Evolutionary conservation across 2,113 vertebrate genomes (phyloP), one percentile per base, ranked within the genome.

Genomic region (Galemys pyrenaicus): DNA sequence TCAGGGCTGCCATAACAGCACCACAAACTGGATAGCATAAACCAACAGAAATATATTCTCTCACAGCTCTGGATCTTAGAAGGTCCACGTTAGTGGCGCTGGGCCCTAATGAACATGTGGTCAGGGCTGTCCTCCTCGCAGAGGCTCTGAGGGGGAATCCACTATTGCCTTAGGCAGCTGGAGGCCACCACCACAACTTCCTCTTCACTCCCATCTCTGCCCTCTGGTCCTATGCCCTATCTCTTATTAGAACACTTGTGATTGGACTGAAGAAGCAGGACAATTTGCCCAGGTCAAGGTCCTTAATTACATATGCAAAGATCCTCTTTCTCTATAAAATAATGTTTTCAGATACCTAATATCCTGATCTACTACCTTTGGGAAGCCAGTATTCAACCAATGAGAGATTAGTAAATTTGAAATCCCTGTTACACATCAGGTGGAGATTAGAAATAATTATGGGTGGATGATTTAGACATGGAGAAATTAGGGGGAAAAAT

Each of bases 261-360:
- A 68, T 54, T 67, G 17, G 39, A 17, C 41, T 37, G 54, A 51
- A 35, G 51, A 19, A 26, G 1, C 17, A 1, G 16, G 35, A 5
- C 39, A 81, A 62, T 44, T 49, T 15, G 70, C 41, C 35, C 9
- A 19, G 6, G 46, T 73, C 62, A 88, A 15, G 68, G 68, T 64
- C 54, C 11, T 83, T 74, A 22, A 68, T 67, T 82, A 24, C 6
- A 17, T 39, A 64, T 62, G 5, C 75, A 82, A 46, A 81, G 58
- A 58, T 37, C 32, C 39, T 75, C 49, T 85, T 58, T 82, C n/a
- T n/a, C 93, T 51, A 39, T n/a, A 78, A 82, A 70, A 13, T 75
- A 46, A 30, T 24, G n/a, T 58, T 37, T 85, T n/a, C n/a, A 54
- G 44, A 30, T 64, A 62, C 39, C 86, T 58, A 11, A 26, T 15